Percentiles rank a stretch among this genome's conserved stretches.
These are phyloP conservation scores for Caenorhabditis elegans DNA, from an alignment of 1,140 invertebrate species.

Conservation along the genomic window DNA sequence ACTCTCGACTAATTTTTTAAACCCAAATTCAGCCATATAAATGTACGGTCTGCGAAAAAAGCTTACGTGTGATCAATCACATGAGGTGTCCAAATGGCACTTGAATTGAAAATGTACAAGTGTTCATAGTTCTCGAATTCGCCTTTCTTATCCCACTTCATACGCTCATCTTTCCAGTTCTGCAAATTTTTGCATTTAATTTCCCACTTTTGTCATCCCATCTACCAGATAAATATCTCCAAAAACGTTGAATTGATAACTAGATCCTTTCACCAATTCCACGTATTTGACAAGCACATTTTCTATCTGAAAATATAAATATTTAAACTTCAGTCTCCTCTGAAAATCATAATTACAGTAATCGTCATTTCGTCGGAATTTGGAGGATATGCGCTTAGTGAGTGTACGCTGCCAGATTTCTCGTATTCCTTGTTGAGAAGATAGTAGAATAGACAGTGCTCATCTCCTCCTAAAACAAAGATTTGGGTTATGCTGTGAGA, in stretches of 20 bases:
- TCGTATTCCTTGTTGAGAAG: conserved; percentile 49
- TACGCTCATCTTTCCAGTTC: conserved; percentile 59
- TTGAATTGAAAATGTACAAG: conserved; percentile 52
- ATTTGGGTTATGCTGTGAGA: too few species aligned
- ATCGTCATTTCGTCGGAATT: conserved; percentile 53
- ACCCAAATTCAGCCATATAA: too few species aligned
- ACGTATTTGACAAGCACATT: conserved; percentile 53
- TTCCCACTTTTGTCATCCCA: background rate
- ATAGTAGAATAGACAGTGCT: conserved; percentile 58
- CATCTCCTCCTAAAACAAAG: conserved; percentile 13
- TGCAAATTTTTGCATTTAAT: conserved; percentile 50
- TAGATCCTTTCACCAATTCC: conserved; percentile 52
- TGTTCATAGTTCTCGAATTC: conserved; percentile 47
- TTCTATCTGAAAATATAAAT: conserved; percentile 41
- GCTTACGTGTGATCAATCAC: conserved; percentile 57
- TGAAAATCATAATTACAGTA: too few species aligned
- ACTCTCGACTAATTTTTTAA: too few species aligned
- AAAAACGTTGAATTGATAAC: conserved; percentile 60
- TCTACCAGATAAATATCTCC: conserved; percentile 58
- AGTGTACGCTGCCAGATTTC: conserved; percentile 33
- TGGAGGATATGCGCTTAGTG: conserved; percentile 48
- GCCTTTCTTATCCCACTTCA: conserved; percentile 56
- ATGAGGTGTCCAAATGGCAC: conserved; percentile 61
- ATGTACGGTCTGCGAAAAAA: too few species aligned
- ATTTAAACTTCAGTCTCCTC: too few species aligned